phyloP scores from a whole-genome alignment of 2,113 vertebrate genomes.

The Polyodon spathula region DNA sequence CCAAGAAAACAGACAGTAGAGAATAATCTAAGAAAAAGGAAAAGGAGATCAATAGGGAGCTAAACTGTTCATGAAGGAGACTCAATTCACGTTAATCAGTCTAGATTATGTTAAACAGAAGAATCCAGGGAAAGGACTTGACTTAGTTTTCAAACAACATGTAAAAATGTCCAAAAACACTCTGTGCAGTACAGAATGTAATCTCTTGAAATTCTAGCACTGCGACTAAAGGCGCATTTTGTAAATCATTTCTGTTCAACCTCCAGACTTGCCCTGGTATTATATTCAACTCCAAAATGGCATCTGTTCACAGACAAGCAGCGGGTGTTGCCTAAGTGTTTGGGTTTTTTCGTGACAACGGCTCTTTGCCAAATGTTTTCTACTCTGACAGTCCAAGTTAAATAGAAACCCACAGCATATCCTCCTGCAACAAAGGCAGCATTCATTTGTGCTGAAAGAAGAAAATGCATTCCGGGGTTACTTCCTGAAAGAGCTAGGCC shows the following conservation, averaged over 20 bases:
- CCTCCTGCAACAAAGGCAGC: neutral
- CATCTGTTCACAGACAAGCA: conserved; percentile 18
- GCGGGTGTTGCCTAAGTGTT: neutral
- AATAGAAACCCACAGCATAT: neutral
- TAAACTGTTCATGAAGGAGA: too few relatives aligned
- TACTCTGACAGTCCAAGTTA: neutral
- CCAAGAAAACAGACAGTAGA: too few relatives aligned
- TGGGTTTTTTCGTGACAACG: neutral
- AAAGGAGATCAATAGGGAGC: too few relatives aligned
- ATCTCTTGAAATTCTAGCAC: conserved; percentile 9
- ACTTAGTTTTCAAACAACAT: too few relatives aligned
- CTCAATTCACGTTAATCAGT: too few relatives aligned
- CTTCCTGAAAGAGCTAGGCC: too few relatives aligned
- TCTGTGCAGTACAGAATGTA: too few relatives aligned
- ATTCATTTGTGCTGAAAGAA: neutral
- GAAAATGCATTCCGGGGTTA: neutral
- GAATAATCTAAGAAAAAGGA: too few relatives aligned
- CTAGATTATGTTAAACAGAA: too few relatives aligned
- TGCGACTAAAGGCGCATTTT: conserved; percentile 27
- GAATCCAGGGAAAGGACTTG: too few relatives aligned
- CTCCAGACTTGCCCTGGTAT: neutral
- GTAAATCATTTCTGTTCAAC: conserved; percentile 17
- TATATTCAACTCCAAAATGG: neutral
- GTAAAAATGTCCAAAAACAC: too few relatives aligned
- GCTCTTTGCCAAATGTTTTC: neutral